phyloP scores from a whole-genome alignment of 2,888 invertebrate species.

The Laothoe populi region DNA sequence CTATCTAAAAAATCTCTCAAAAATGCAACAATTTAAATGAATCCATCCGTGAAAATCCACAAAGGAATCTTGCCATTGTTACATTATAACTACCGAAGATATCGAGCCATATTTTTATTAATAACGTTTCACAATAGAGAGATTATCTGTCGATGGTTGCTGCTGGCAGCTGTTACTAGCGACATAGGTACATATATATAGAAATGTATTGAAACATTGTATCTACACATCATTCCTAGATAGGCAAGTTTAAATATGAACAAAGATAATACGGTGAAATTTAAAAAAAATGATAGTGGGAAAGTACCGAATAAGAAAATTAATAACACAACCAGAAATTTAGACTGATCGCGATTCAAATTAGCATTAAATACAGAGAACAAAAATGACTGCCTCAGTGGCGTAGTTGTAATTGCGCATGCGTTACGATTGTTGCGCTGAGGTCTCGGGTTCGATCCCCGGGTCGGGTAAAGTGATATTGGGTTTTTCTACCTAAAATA shows the following conservation, averaged over 20 bases:
- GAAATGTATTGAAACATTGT: slow-evolving; percentile 20
- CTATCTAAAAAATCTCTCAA: slow-evolving; percentile 28
- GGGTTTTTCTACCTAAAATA: no score
- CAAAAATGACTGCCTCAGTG: no score
- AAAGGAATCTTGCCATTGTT: slow-evolving; percentile 74
- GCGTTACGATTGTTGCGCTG: no score
- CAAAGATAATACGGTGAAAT: background rate
- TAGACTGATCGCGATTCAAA: no score
- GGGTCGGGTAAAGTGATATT: no score
- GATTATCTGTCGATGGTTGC: slow-evolving; percentile 78
- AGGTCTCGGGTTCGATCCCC: no score
- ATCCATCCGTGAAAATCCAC: slow-evolving; percentile 75
- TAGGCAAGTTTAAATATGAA: slow-evolving; percentile 2
- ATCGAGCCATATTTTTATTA: slow-evolving; percentile 83
- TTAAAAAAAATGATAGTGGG: background rate
- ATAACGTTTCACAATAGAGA: slow-evolving; percentile 78
- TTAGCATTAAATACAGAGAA: no score
- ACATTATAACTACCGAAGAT: slow-evolving; percentile 71
- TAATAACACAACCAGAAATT: no score
- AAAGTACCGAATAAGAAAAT: no score
- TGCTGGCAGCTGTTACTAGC: slow-evolving; percentile 67
- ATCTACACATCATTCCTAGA: background rate
- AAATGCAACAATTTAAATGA: slow-evolving; percentile 63
- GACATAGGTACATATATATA: background rate
- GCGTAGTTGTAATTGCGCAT: no score